Percentiles rank a stretch among this genome's conserved stretches.
These are phyloP conservation scores for Scalopus aquaticus DNA, from an alignment of 2,113 vertebrate species.

Conservation along the genomic window DNA sequence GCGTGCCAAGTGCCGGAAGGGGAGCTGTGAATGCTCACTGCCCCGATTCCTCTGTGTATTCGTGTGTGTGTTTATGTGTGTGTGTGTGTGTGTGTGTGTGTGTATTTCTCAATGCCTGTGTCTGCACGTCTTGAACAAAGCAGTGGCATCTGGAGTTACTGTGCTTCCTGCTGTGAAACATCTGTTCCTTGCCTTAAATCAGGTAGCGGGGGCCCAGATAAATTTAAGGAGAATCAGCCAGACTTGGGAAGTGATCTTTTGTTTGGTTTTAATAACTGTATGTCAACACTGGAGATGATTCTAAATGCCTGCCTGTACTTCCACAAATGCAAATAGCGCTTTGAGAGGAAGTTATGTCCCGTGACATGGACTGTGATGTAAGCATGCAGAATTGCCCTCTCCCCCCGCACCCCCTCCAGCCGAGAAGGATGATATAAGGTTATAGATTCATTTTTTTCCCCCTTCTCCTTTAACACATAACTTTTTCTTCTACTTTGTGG, in stretches of 20 bases:
- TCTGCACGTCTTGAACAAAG: conserved; percentile 36
- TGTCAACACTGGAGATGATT: conserved; percentile 33
- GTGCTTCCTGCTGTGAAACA: conserved; percentile 63
- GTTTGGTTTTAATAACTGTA: conserved; percentile 51
- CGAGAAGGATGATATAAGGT: not conserved
- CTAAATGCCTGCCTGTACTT: conserved; percentile 1
- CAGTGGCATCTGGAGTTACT: conserved; percentile 59
- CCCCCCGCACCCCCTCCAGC: not conserved
- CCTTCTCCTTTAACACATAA: not conserved
- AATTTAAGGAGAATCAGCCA: conserved; percentile 48
- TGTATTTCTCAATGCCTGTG: not conserved
- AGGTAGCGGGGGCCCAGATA: conserved; percentile 31
- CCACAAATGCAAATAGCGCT: conserved; percentile 52
- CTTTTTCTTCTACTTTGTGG: not conserved
- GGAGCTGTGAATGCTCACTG: not conserved
- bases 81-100: not conserved
- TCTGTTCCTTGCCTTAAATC: conserved; percentile 67
- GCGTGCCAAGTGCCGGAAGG: conserved; percentile 20
- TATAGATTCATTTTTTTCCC: not conserved
- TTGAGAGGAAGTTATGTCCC: conserved; percentile 9
- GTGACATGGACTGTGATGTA: not conserved
- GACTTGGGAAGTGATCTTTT: conserved; percentile 51
- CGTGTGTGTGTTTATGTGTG: not conserved
- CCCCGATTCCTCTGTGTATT: not conserved
- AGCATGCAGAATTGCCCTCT: not conserved